Evolutionary conservation across 2,113 vertebrate genomes (phyloP), one percentile per base, ranked within the genome.

Genomic region (Pica pica): DNA sequence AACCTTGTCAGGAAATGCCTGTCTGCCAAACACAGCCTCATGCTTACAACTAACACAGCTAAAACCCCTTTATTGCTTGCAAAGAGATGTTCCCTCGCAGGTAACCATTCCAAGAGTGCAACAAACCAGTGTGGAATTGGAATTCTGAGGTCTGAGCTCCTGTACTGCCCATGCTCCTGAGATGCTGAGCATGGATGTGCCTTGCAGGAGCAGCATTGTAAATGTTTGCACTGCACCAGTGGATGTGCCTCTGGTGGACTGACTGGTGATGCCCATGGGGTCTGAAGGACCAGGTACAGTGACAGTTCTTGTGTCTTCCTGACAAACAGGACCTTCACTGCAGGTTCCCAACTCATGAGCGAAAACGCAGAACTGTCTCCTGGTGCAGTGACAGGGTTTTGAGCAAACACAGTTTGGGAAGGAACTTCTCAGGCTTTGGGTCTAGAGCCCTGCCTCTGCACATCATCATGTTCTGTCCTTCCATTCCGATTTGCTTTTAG

Each of bases 1-100:
- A 93, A 97, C 94, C 83, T 82, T 82, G 83, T 90, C 68, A 60
- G 73, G 60, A 88, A 83, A 35, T 73, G 60, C 55, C 73, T 85
- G 67, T 60, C 86, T 94, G 79, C 75, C 83, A 95, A 92, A 77
- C 53, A 63, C 57, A 88, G 49, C 74, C 65, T 91, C 50, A 30
- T 44, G 65, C 61, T 52, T 44, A 18, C 77, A 90, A 10, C 82
- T 61, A 61, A 57, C 46, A 67, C 27, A 41, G 56, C 73, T 87
- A 47, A 90, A 85, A 21, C 23, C 47, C 28, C 30, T 18, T 24
- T 53, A 15, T 17, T 91, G 41, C 57, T 87, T 73, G 35, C 49
- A 93, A 55, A 78, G 53, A 21, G 21, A 46, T 59, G n/a, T 41
- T 89, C 33, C 13, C 41, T 70, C 1, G 0, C 44, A n/a, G 55